Base-by-base conservation (phyloP, 1,140 invertebrate genomes). In the Dendroctonus valens region DNA sequence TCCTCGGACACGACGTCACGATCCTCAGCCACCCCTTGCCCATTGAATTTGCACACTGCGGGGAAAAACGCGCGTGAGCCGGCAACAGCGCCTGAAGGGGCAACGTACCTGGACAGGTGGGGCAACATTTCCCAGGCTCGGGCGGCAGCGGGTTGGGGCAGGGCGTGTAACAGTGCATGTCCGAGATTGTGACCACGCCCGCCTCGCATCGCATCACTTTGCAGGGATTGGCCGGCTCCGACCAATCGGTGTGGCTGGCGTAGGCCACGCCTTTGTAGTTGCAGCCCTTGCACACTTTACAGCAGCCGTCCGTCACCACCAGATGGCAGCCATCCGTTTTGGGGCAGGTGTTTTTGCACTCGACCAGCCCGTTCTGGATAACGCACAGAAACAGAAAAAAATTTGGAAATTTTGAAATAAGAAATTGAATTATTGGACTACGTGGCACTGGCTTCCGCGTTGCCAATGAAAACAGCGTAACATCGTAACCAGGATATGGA, bases 141-240 rank as follows among this genome's bases (percentile, higher is more conserved):
- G 89, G 83, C n/a, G 88, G 84, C 41, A 85, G 80, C 0, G 91
- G 86, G 72, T 88, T 83, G 2, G 83, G 79, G 76, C 93, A 95
- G 0, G 91, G 89, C 8, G 87, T 86, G 75, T 93, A 89, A 75
- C 93, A 96, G 63, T 89, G 86, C 14, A 89, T 82, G 57, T 82
- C 81, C 1, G 91, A 90, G 71, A 90, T 86, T 0, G 92, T 96
- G 63, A 94, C 82, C 40, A 95, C 88, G 7, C 92, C 91, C 14
- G 91, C 91, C 75, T 90, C 85, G 78, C 93, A 95, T 38, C 86
- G 83, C 68, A 89, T 80, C 61, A 87, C 80, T 61, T 80, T 80
- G 73, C 92, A 94, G 0, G 90, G 86, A 71, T 92, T 86, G 38
- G 83, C 81, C 0, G 82, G 80, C 64, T 89, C 85, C 5, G 78